Conservation (phyloP, 64 coral and sea anemone genomes). For the Acropora tenuis region DNA sequence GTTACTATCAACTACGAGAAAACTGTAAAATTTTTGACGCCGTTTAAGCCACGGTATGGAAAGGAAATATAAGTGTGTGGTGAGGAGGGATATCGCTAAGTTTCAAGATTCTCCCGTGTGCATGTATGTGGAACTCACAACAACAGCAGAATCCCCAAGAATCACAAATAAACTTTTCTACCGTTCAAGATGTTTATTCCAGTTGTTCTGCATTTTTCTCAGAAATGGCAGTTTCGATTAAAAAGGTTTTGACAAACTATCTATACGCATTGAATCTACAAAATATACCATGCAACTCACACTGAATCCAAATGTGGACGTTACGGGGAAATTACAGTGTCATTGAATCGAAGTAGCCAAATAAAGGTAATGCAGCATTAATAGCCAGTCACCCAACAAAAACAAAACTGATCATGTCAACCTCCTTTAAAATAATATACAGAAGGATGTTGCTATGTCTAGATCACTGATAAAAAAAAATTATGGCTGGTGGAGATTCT, state of each 20-base stretch:
- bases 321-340: not conserved
- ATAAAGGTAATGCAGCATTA: too few relatives aligned
- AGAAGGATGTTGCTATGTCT: not conserved
- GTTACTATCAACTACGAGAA: too few relatives aligned
- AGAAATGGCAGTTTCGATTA: slow-evolving; percentile 3
- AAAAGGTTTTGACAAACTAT: slow-evolving; percentile 7
- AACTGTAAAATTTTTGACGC: too few relatives aligned
- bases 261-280: not conserved
- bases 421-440: not conserved
- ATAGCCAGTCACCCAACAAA: not conserved
- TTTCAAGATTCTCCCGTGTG: too few relatives aligned
- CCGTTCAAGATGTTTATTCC: not conserved
- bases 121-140: too few relatives aligned
- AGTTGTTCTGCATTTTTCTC: not conserved
- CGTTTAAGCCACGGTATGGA: too few relatives aligned
- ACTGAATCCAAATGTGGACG: not conserved
- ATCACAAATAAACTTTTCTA: not conserved
- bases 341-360: not conserved
- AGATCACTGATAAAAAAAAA: too few relatives aligned
- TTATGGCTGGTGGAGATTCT: too few relatives aligned
- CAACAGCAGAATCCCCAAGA: too few relatives aligned
- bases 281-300: not conserved
- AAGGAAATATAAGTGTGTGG: too few relatives aligned
- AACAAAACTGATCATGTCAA: not conserved
- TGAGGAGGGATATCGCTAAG: too few relatives aligned